Evolutionary conservation across 2,797 vertebrate species (phyloP).

Genomic region (Nyctibius grandis): DNA sequence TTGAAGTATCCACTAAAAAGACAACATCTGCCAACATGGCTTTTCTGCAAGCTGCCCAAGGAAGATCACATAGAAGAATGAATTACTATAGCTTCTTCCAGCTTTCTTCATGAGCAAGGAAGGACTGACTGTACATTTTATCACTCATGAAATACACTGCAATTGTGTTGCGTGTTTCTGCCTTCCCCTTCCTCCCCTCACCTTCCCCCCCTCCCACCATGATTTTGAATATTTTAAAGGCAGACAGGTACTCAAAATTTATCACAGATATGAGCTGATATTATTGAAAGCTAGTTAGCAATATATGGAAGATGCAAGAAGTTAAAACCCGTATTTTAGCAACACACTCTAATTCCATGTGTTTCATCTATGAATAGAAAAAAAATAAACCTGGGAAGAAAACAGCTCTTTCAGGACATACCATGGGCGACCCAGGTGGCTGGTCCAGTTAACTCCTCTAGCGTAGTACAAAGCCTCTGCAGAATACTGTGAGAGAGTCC

Average conservation of each 20-base stretch:
- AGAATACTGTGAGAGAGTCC: no score
- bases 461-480: no score
- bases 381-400: no score
- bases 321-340: neutral
- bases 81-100: neutral
- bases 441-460: no score
- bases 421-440: no score
- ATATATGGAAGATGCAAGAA: neutral
- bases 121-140: neutral
- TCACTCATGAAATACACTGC: neutral
- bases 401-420: no score
- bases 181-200: neutral
- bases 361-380: no score
- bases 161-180: neutral
- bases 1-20: constrained; percentile 83
- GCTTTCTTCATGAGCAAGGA: neutral
- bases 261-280: neutral
- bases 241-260: neutral
- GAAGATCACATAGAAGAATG: neutral
- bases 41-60: constrained; percentile 73
- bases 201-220: no score
- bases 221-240: neutral
- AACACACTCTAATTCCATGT: no score
- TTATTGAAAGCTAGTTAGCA: neutral
- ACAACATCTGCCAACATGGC: constrained; percentile 79